Evolutionary conservation across 1,140 invertebrate genomes (phyloP), one percentile per base, ranked within the genome.

Genomic region (Bombus difficillimus): DNA sequence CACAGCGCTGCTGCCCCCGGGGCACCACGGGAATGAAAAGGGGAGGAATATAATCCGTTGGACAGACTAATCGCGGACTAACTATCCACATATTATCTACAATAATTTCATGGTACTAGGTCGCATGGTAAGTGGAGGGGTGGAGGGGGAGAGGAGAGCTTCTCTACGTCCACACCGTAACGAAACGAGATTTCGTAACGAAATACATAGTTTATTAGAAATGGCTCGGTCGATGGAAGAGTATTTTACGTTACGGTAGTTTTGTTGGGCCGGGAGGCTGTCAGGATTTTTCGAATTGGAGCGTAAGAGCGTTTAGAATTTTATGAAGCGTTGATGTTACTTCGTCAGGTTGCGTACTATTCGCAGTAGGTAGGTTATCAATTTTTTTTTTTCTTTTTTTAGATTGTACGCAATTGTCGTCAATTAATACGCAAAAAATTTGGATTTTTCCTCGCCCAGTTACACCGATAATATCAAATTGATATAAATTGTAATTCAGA

Each of bases 51-150:
- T 94, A 93, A 94, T 93, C 93, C 93, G 91, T 88, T 92, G 92
- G 93, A 92, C 93, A 92, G 93, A 93, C 94, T 95, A 95, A 95
- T 95, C 94, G 93, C 83, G 87, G 92, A 92, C 92, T 93, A 93
- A 93, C 93, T 94, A 92, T 93, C 91, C 91, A 80, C 89, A 90
- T 93, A 94, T 94, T 94, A 94, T 94, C 92, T 86, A 90, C 89
- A 92, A 94, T 94, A 94, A 94, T 93, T 93, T 89, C 75, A 93
- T 89, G 89, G 92, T 92, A 85, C 83, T 76, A 71, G 77, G 86
- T 59, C 75, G 64, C n/a, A 53, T 53, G 57, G 79, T 73, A 32
- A 66, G 32, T 8, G n/a, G 12, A 18, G 6, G 32, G 57, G 53
- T 0, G 73, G 59, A 0, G 1, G 13, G 47, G 6, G 18, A 4